phyloP scores from a whole-genome alignment of 1,140 invertebrate genomes.

The Contarinia nasturtii region DNA sequence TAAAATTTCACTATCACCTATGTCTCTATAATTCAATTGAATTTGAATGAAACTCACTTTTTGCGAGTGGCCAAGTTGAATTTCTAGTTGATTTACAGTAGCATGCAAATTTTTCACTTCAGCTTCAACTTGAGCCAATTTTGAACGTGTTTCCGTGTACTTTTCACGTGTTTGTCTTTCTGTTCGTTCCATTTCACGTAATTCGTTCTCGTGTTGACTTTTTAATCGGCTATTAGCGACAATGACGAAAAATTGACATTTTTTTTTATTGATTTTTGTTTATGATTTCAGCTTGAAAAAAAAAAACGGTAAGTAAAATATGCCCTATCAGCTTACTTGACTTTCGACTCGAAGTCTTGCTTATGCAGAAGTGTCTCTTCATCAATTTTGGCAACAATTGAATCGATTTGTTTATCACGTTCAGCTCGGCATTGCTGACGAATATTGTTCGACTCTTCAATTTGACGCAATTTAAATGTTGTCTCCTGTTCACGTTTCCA shows the following conservation, averaged over 20 bases:
- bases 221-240: constrained; percentile 36
- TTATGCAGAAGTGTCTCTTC: constrained; percentile 30
- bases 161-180: constrained; percentile 27
- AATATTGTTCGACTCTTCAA: constrained; percentile 35
- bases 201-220: constrained; percentile 51
- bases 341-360: constrained; percentile 33
- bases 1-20: too few species aligned
- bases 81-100: constrained; percentile 26
- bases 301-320: too few species aligned
- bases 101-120: constrained; percentile 28
- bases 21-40: neutral
- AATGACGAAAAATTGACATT: neutral
- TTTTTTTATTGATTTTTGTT: too few species aligned
- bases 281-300: too few species aligned
- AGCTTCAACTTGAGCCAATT: constrained; percentile 33
- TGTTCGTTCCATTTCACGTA: constrained; percentile 37
- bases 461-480: constrained; percentile 28
- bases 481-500: constrained; percentile 36
- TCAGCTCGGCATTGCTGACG: constrained; percentile 36
- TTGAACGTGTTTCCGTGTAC: constrained; percentile 31
- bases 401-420: constrained; percentile 43
- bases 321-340: constrained; percentile 24
- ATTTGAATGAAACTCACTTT: constrained; percentile 21
- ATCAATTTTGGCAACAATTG: constrained; percentile 39
- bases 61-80: constrained; percentile 30